Conservation (phyloP, 2,888 invertebrate genomes). For the Adelognathus sp. region DNA sequence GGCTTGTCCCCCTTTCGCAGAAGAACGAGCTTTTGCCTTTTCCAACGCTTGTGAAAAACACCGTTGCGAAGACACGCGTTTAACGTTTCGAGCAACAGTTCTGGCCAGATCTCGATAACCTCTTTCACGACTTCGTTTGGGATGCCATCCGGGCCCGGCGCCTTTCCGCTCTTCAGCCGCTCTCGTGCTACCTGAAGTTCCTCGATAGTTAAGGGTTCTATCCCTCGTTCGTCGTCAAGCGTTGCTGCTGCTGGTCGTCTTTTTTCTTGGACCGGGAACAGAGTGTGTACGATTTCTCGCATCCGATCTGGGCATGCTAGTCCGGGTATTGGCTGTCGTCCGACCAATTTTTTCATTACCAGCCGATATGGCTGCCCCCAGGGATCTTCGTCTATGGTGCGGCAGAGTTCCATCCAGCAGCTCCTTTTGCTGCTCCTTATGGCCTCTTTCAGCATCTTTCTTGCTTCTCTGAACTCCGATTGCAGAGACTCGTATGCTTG, state of each 20-base stretch:
- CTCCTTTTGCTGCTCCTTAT: constrained; percentile 35
- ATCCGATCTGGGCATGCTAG: constrained; percentile 27
- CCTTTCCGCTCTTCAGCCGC: constrained; percentile 2
- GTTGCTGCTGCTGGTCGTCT: neutral
- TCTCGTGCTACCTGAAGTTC: constrained; percentile 5
- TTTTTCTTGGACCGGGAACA: constrained; percentile 32
- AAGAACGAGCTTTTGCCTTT: constrained; percentile 47
- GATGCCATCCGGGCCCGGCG: constrained; percentile 36
- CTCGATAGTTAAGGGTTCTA: neutral
- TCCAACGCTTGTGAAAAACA: constrained; percentile 47
- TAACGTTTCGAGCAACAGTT: constrained; percentile 39
- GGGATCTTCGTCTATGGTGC: constrained; percentile 27
- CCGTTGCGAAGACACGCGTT: constrained; percentile 29
- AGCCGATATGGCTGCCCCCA: constrained; percentile 23
- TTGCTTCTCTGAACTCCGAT: neutral
- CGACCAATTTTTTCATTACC: neutral
- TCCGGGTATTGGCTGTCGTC: constrained; percentile 4
- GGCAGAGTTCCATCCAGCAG: constrained; percentile 33
- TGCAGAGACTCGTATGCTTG: neutral
- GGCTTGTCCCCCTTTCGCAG: constrained; percentile 52
- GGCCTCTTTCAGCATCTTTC: constrained; percentile 23
- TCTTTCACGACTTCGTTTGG: constrained; percentile 45
- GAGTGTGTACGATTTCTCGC: constrained; percentile 14
- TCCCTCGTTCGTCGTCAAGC: neutral
- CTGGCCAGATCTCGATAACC: constrained; percentile 37